phyloP scores from a whole-genome alignment of 2,113 vertebrate genomes.

The Neolamprologus fasciatus region DNA sequence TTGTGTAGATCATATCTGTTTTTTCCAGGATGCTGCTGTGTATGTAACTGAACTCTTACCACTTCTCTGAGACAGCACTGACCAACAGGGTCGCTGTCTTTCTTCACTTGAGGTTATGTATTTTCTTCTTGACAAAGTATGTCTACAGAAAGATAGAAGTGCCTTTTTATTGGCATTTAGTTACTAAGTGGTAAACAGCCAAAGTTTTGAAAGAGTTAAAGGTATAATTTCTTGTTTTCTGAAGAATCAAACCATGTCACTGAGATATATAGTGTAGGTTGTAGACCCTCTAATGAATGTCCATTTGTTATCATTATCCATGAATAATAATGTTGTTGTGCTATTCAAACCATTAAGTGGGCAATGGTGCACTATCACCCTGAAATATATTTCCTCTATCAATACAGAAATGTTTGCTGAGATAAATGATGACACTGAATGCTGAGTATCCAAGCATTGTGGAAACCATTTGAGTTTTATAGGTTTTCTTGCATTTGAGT shows the following conservation, averaged over 20 bases:
- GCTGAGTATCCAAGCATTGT: neutral
- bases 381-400: neutral
- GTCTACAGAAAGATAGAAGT: neutral
- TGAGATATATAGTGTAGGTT: neutral
- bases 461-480: neutral
- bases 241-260: neutral
- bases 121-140: neutral
- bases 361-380: neutral
- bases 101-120: neutral
- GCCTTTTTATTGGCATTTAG: neutral
- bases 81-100: neutral
- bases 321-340: constrained; percentile 20
- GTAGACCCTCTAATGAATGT: neutral
- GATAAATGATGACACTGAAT: neutral
- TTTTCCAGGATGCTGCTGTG: neutral
- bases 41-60: neutral
- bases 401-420: neutral
- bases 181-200: neutral
- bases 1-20: neutral
- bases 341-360: neutral
- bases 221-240: neutral
- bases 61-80: neutral
- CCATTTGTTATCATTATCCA: constrained; percentile 20
- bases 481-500: neutral
- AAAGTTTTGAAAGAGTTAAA: neutral